phyloP scores from a whole-genome alignment of 2,888 invertebrate species.

The Meiosimyza platycephala region DNA sequence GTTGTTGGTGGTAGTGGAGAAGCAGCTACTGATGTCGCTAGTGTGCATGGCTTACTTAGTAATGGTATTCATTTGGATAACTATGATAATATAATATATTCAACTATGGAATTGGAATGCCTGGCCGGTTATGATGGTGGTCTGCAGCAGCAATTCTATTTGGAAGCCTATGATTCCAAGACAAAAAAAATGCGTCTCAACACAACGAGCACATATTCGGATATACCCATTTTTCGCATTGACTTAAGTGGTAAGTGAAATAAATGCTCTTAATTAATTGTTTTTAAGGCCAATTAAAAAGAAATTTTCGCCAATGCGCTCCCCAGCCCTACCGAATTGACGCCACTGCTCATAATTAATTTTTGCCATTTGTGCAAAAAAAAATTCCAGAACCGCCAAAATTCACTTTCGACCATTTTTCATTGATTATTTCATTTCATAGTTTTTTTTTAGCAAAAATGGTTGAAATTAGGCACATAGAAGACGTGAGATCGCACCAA shows the following conservation, averaged over 20 bases:
- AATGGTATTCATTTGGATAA: slow-evolving; percentile 62
- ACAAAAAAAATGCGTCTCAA: slow-evolving; percentile 79
- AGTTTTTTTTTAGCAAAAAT: too few species aligned
- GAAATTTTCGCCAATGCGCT: too few species aligned
- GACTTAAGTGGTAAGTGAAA: slow-evolving; percentile 64
- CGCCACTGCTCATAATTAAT: too few species aligned
- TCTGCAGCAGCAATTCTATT: slow-evolving; percentile 83
- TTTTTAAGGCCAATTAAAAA: too few species aligned
- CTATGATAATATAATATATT: slow-evolving; percentile 66
- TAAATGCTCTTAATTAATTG: too few species aligned
- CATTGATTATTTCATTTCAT: too few species aligned
- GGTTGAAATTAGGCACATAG: too few species aligned
- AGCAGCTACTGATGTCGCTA: slow-evolving; percentile 31
- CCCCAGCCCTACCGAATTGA: too few species aligned
- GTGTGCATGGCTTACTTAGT: slow-evolving; percentile 20
- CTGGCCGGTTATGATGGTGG: slow-evolving; percentile 91
- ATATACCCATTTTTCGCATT: slow-evolving; percentile 73
- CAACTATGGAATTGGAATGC: slow-evolving; percentile 82
- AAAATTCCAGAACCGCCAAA: too few species aligned
- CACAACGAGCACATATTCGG: slow-evolving; percentile 73
- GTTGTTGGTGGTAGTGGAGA: slow-evolving; percentile 43
- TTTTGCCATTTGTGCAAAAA: too few species aligned
- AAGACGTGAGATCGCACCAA: too few species aligned
- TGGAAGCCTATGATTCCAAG: slow-evolving; percentile 84
- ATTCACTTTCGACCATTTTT: too few species aligned